Evolutionary conservation across 2,797 vertebrate species (phyloP).

Genomic region (Gadopsis bispinosus): DNA sequence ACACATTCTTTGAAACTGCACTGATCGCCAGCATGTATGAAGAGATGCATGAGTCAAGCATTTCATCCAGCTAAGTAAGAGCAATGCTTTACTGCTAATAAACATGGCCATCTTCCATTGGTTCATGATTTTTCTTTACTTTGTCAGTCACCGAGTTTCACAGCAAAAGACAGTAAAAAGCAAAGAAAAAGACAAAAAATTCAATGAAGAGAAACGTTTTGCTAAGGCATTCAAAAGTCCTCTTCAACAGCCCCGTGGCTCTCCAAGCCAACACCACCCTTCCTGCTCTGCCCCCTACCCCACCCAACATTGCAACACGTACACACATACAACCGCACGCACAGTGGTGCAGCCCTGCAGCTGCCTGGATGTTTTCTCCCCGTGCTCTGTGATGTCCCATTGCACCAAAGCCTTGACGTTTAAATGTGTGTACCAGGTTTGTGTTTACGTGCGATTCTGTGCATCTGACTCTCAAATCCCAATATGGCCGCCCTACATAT

Average conservation of each 20-base stretch:
- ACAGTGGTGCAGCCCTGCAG: constrained; percentile 41
- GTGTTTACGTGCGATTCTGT: constrained; percentile 5
- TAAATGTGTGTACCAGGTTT: neutral
- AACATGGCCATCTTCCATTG: neutral
- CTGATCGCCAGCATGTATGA: neutral
- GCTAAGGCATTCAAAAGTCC: neutral
- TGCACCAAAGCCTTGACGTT: constrained; percentile 11
- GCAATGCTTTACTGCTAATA: neutral
- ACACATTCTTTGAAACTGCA: neutral
- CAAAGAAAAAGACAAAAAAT: neutral
- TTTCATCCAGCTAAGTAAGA: neutral
- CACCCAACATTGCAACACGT: constrained; percentile 4
- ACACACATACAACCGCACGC: constrained; percentile 3
- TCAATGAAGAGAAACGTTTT: constrained; percentile 1
- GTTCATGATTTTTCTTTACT: neutral
- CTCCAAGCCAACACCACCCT: constrained; percentile 5
- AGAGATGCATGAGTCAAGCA: neutral
- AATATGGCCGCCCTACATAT: neutral
- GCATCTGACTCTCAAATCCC: constrained; percentile 2
- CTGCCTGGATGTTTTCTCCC: constrained; percentile 30
- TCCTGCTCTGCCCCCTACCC: neutral
- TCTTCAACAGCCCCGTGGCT: neutral
- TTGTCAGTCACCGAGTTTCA: constrained; percentile 5
- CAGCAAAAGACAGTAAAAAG: neutral
- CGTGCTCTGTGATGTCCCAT: constrained; percentile 16